A percentile compares a stretch with the other conserved stretches of the same genome.
phyloP scores from a whole-genome alignment of 2,113 vertebrate species.

The Elgaria multicarinata region DNA sequence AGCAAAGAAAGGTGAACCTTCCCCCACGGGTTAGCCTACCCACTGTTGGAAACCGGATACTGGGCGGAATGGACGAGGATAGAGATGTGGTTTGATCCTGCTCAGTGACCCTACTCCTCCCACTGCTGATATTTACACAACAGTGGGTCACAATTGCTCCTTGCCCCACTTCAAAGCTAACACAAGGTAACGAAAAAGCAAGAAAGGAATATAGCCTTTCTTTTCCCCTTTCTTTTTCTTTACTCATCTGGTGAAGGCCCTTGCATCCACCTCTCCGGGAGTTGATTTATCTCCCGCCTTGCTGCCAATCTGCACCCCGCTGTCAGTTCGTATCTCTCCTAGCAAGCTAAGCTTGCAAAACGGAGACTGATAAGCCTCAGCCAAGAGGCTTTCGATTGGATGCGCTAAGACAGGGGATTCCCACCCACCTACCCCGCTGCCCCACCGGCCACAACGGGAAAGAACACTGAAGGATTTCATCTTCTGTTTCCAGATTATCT shows the following conservation, averaged over 20 bases:
- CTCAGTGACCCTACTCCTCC: too few species aligned
- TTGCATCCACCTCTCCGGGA: not conserved
- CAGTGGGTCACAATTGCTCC: too few species aligned
- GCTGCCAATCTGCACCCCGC: not conserved
- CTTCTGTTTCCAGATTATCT: not conserved
- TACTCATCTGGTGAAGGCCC: not conserved
- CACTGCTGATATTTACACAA: not conserved
- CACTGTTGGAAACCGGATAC: not conserved
- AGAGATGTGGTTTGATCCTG: not conserved
- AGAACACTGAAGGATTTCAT: not conserved
- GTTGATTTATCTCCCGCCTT: conserved; percentile 11
- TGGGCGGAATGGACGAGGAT: not conserved
- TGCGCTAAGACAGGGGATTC: not conserved
- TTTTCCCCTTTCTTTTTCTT: not conserved
- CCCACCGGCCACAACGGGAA: rapidly evolving
- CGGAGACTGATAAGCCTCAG: conserved; percentile 12
- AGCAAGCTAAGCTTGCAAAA: conserved; percentile 27
- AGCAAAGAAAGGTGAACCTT: not conserved
- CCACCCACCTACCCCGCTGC: too few species aligned
- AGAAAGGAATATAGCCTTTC: not conserved
- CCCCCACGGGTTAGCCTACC: not conserved
- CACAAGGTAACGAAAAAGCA: too few species aligned
- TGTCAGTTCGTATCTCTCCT: conserved; percentile 5
- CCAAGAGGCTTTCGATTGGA: not conserved
- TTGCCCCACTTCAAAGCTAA: not conserved